Conservation (phyloP, 2,888 invertebrate genomes). For the Brachyptera risi region DNA sequence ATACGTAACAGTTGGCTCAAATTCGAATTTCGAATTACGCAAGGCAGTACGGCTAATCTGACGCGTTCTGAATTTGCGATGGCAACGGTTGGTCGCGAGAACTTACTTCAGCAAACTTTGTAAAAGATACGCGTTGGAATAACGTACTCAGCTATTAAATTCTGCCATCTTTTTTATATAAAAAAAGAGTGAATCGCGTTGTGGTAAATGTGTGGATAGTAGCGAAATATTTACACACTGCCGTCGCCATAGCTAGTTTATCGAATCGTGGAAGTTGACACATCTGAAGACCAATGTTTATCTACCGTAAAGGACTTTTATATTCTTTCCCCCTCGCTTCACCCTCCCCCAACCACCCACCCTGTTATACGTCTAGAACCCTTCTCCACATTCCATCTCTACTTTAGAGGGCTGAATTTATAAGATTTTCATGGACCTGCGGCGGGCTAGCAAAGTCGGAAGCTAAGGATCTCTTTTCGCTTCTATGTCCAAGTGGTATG, state of each 20-base stretch:
- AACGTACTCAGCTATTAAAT: constrained; percentile 13
- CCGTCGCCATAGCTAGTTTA: constrained; percentile 11
- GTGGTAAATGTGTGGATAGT: constrained; percentile 15
- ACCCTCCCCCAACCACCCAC: neutral
- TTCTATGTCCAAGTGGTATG: neutral
- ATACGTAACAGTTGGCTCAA: constrained; percentile 9
- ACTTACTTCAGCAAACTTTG: constrained; percentile 8
- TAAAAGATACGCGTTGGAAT: constrained; percentile 15
- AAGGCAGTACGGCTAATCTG: constrained; percentile 15
- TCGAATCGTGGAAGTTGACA: constrained; percentile 14
- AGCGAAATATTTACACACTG: constrained; percentile 13
- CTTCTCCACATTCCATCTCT: no score
- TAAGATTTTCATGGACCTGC: constrained; percentile 15
- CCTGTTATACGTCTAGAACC: no score
- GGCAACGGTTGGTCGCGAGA: constrained; percentile 12
- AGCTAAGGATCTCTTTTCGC: constrained; percentile 8
- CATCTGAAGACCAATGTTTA: constrained; percentile 15
- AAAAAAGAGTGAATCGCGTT: neutral
- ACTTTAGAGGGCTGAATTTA: constrained; percentile 6
- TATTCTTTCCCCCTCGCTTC: neutral
- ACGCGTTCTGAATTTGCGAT: constrained; percentile 12
- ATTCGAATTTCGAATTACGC: neutral
- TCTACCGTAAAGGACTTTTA: constrained; percentile 12
- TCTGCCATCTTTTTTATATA: neutral
- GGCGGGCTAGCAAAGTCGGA: neutral